Conservation (phyloP, 2,797 vertebrate genomes). For the Characodon lateralis region DNA sequence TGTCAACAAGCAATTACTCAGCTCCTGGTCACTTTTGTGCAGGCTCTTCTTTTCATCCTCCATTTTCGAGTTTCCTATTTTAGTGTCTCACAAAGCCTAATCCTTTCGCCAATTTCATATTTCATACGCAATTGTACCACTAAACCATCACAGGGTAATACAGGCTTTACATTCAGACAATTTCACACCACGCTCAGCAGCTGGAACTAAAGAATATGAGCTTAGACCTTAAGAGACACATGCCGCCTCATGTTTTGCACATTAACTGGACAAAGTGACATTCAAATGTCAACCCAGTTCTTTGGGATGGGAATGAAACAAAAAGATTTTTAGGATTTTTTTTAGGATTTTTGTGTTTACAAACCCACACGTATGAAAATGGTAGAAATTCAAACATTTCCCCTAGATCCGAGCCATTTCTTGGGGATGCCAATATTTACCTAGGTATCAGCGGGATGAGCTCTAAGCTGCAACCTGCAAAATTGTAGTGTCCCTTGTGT, state of each 20-base stretch:
- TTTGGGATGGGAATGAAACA: slow-evolving; percentile 29
- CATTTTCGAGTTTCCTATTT: slow-evolving; percentile 8
- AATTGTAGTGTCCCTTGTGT: slow-evolving; percentile 20
- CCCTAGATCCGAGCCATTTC: background rate
- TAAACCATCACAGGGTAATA: slow-evolving; percentile 34
- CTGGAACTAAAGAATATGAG: slow-evolving; percentile 33
- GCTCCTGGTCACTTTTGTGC: background rate
- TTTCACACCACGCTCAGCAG: slow-evolving; percentile 55
- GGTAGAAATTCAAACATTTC: background rate
- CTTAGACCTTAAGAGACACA: slow-evolving; percentile 35
- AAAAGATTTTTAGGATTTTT: slow-evolving; percentile 33
- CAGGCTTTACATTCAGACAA: slow-evolving; percentile 40
- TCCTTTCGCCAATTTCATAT: slow-evolving; percentile 43
- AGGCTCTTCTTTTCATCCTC: slow-evolving; percentile 11
- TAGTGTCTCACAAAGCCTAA: slow-evolving; percentile 43
- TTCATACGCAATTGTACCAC: slow-evolving; percentile 38
- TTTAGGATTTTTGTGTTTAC: background rate
- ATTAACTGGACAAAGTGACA: slow-evolving; percentile 16
- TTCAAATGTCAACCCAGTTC: slow-evolving; percentile 46
- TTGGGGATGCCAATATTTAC: slow-evolving; percentile 30
- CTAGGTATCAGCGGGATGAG: slow-evolving; percentile 12
- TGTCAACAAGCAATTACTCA: slow-evolving; percentile 7
- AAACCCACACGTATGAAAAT: background rate
- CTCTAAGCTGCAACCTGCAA: slow-evolving; percentile 33
- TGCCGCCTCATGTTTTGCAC: slow-evolving; percentile 1